Percentiles rank a stretch among this genome's conserved stretches.
phyloP scores from a whole-genome alignment of 92 coral and sea anemone genomes.

The Virgularia gustaviana region DNA sequence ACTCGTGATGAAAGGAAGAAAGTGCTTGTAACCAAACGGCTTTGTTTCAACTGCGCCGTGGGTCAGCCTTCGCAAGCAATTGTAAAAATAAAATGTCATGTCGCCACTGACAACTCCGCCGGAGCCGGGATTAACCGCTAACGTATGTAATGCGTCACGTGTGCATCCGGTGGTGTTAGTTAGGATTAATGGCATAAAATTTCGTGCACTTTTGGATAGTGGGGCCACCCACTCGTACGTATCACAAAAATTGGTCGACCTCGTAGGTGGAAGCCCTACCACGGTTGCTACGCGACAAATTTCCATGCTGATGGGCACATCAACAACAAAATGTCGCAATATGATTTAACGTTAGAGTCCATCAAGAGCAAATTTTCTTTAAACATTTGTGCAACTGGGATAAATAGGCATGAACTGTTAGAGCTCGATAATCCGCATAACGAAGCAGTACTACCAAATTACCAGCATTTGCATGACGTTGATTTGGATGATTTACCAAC shows the following conservation, averaged over 20 bases:
- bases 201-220: constrained; percentile 33
- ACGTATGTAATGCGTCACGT: constrained; percentile 3
- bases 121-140: neutral
- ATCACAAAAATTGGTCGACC: constrained; percentile 28
- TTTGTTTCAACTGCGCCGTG: neutral
- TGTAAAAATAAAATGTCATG: neutral
- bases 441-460: neutral
- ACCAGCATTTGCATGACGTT: constrained; percentile 17
- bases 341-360: neutral
- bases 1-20: constrained; percentile 18
- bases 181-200: constrained; percentile 24
- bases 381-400: constrained; percentile 24
- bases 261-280: constrained; percentile 1
- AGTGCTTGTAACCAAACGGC: neutral
- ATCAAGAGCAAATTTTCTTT: neutral
- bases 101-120: neutral
- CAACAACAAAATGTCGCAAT: constrained; percentile 4
- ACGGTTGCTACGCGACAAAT: constrained; percentile 32
- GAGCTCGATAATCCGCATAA: constrained; percentile 34
- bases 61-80: neutral
- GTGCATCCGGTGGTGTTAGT: constrained; percentile 45
- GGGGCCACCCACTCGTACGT: constrained; percentile 40
- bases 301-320: constrained; percentile 27
- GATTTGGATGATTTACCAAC: constrained; percentile 32
- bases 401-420: constrained; percentile 20